phyloP scores from a whole-genome alignment of 2,113 vertebrate species.

The Zosterops pallidus region DNA sequence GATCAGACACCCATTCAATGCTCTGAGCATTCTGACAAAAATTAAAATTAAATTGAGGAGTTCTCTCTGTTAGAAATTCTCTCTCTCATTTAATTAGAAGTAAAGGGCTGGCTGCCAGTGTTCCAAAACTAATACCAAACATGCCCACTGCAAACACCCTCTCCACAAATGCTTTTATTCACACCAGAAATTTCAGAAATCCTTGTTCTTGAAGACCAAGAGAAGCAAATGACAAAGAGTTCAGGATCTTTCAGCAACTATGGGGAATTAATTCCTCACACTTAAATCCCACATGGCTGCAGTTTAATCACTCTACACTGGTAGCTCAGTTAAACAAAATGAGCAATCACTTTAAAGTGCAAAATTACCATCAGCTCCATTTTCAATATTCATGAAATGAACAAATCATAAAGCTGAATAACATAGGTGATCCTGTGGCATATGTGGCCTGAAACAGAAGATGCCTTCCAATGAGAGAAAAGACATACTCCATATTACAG shows the following conservation, averaged over 20 bases:
- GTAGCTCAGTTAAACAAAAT: neutral
- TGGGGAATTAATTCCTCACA: neutral
- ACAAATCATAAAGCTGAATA: neutral
- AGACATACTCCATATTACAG: neutral
- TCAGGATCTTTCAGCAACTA: neutral
- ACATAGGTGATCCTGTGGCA: neutral
- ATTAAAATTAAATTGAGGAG: slow-evolving; percentile 31
- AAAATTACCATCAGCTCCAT: neutral
- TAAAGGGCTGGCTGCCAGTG: neutral
- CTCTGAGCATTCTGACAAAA: slow-evolving; percentile 27
- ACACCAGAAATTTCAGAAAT: neutral
- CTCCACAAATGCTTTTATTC: neutral
- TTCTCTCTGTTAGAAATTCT: neutral
- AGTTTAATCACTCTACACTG: neutral
- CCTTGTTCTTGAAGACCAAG: neutral
- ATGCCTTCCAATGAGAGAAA: neutral
- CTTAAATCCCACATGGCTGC: neutral
- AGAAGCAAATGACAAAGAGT: neutral
- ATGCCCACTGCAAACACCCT: neutral
- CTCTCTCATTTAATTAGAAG: slow-evolving; percentile 23
- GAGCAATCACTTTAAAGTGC: neutral
- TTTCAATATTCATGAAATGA: neutral
- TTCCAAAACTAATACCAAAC: neutral
- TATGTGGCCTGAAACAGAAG: neutral
- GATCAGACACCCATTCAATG: neutral